A percentile compares a stretch with the other conserved stretches of the same genome.
Conservation (phyloP, 1,140 invertebrate genomes). For the Diuraphis noxia region DNA sequence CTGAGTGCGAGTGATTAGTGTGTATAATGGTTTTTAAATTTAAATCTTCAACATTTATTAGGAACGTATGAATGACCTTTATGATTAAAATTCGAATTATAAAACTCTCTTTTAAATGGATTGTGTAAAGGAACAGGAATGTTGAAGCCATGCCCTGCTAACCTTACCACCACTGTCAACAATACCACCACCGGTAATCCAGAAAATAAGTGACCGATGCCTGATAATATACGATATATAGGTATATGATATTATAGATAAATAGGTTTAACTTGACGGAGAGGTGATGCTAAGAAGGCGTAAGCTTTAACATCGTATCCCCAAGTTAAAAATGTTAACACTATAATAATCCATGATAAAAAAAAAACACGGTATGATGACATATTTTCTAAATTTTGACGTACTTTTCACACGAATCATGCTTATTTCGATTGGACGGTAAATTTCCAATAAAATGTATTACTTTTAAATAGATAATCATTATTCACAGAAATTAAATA, state of each 20-base stretch:
- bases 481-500: too few species aligned
- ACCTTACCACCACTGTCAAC: not conserved
- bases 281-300: too few species aligned
- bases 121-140: slow-evolving; percentile 10
- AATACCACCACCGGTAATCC: not conserved
- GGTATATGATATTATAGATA: too few species aligned
- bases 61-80: not conserved
- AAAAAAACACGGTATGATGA: too few species aligned
- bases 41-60: not conserved
- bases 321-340: not conserved
- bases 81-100: not conserved
- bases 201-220: not conserved
- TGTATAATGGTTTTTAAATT: not conserved
- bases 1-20: too few species aligned
- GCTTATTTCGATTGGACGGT: too few species aligned
- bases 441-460: too few species aligned
- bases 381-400: too few species aligned
- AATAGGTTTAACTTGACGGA: not conserved
- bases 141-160: not conserved
- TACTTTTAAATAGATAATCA: too few species aligned
- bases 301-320: not conserved
- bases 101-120: slow-evolving; percentile 8
- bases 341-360: too few species aligned
- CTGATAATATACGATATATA: too few species aligned
- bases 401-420: too few species aligned